Evolutionary conservation across 2,797 vertebrate species (phyloP), one percentile per base, ranked within the genome.

Genomic region (Anolis apletophallus): DNA sequence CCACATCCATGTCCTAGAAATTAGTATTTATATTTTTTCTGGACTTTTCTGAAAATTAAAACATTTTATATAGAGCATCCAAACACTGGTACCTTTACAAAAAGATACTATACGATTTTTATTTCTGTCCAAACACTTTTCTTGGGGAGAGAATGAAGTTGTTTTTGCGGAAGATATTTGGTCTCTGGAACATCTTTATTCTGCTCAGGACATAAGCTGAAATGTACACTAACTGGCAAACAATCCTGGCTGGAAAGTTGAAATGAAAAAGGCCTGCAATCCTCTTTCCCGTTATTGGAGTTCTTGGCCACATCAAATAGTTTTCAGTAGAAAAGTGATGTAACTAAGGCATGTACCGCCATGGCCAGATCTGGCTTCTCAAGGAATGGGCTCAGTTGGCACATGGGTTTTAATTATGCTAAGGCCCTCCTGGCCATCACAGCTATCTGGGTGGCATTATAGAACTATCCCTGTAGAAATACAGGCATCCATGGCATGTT

Each of bases 121-220:
- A 17, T 26, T 78, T 69, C 5, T 85, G 1, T 81, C 73, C 68
- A 67, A n/a, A 69, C 0, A 0, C 12, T 83, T 84, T 46, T 26
- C 59, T 83, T 13, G 68, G 76, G 5, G 40, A 59, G 3, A 69
- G 21, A 14, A 32, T 8, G 80, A 67, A 86, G n/a, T 23, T 69
- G 83, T 52, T 32, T 19, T 74, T 91, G 64, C 34, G 83, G 69
- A 72, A 10, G 52, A 16, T 72, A n/a, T 78, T 91, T 85, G 5
- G 0, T 3, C 34, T 68, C 4, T 61, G 29, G 7, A 55, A 81
- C 2, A 32, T 85, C 19, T 86, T 89, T 0, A 0, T 87, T 26
- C 11, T 36, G 5, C 6, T 19, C 11, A 14, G 32, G 26, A 34
- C n/a, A 61, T 9, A 77, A 29, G 11, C n/a, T 83, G 11, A 89